A percentile compares a stretch with the other conserved stretches of the same genome.
Evolutionary conservation across 2,797 vertebrate genomes (phyloP).

Genomic region (Hozukius guyotensis): DNA sequence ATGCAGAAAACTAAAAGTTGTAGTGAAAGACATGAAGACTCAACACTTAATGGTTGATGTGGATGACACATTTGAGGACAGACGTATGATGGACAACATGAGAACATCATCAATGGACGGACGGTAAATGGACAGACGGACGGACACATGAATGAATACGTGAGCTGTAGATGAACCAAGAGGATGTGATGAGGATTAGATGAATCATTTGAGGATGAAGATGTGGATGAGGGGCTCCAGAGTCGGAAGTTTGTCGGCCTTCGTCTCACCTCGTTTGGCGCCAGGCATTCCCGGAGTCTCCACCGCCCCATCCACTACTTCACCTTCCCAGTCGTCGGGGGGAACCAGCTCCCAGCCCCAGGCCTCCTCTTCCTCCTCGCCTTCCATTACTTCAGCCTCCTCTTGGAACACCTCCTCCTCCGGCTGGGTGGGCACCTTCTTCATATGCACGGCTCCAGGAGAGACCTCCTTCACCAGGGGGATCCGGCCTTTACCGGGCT

Average conservation of each 20-base stretch:
- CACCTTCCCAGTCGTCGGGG: constrained; percentile 78
- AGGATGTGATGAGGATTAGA: constrained; percentile 59
- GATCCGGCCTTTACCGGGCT: constrained; percentile 48
- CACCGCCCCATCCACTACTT: constrained; percentile 68
- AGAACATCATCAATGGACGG: neutral
- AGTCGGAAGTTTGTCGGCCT: constrained; percentile 54
- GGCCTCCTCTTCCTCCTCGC: constrained; percentile 71
- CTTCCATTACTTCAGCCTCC: constrained; percentile 56
- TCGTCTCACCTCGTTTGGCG: constrained; percentile 88
- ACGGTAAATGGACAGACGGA: constrained; percentile 3
- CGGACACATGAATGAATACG: neutral
- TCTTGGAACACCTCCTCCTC: constrained; percentile 79
- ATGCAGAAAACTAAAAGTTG: neutral
- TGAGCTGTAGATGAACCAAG: neutral
- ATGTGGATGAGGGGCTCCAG: constrained; percentile 21
- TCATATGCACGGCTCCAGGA: constrained; percentile 75
- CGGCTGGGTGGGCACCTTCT: constrained; percentile 78
- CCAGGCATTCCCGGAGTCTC: constrained; percentile 85
- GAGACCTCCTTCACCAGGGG: constrained; percentile 76
- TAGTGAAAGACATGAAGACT: neutral
- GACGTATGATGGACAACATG: constrained; percentile 15
- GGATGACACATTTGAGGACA: neutral
- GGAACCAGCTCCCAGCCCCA: constrained; percentile 84
- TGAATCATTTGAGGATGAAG: constrained; percentile 52
- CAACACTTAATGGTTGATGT: neutral